These are phyloP conservation scores for Neotoma lepida DNA, from an alignment of 2,113 vertebrate genomes.

Conservation along the genomic window DNA sequence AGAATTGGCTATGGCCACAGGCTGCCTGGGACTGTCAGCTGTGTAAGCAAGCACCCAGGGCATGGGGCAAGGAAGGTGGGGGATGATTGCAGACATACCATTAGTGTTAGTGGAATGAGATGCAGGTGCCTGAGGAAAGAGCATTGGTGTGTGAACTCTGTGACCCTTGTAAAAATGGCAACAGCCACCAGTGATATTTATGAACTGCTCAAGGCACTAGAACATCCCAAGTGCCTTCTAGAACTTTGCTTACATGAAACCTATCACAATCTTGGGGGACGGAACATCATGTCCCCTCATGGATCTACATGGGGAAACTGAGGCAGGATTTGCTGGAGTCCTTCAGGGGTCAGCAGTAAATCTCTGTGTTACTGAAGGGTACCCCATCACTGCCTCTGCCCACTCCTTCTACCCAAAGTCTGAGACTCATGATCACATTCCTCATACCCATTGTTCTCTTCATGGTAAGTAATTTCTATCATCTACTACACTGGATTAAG, in stretches of 20 bases:
- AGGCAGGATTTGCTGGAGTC: neutral
- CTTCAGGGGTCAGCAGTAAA: neutral
- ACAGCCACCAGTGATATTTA: neutral
- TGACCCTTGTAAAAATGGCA: constrained; percentile 41
- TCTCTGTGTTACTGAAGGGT: too few species aligned
- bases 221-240: neutral
- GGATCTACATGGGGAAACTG: neutral
- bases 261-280: too few species aligned
- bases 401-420: neutral
- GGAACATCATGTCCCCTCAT: too few species aligned
- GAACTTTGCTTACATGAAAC: neutral
- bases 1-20: neutral
- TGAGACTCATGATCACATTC: neutral
- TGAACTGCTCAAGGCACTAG: neutral
- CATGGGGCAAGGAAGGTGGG: neutral
- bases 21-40: neutral
- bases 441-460: neutral
- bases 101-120: neutral
- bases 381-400: accelerated
- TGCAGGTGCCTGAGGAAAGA: neutral
- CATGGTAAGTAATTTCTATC: neutral
- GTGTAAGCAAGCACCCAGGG: neutral
- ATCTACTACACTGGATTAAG: neutral
- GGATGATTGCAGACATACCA: neutral
- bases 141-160: neutral